Evolutionary conservation across 2,888 invertebrate genomes (phyloP).

Genomic region (Hyppa rectilinea): DNA sequence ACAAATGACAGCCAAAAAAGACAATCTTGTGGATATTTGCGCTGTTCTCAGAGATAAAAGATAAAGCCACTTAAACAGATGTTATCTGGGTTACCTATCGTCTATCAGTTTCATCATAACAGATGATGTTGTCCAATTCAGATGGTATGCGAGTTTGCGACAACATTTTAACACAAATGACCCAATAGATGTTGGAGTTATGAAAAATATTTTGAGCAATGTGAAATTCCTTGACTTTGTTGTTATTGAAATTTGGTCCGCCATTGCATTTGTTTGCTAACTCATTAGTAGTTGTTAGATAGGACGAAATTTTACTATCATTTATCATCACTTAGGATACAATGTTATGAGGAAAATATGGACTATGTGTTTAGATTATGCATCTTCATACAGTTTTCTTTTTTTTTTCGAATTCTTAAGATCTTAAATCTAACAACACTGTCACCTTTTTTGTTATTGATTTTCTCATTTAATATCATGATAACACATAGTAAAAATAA

Average conservation of each 20-base stretch:
- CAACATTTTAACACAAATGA: slow-evolving; percentile 41
- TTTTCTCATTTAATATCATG: background rate
- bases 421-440: background rate
- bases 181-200: slow-evolving; percentile 27
- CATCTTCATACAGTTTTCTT: background rate
- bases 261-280: slow-evolving; percentile 16
- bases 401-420: background rate
- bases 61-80: slow-evolving; percentile 29
- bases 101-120: slow-evolving; percentile 41
- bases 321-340: background rate
- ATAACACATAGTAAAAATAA: background rate
- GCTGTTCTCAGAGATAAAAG: slow-evolving; percentile 39
- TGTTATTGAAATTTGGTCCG: slow-evolving; percentile 16
- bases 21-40: slow-evolving; percentile 12
- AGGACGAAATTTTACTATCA: background rate
- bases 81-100: slow-evolving; percentile 48
- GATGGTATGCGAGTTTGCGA: slow-evolving; percentile 34
- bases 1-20: background rate
- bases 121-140: slow-evolving; percentile 48
- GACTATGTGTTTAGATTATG: too few relatives aligned
- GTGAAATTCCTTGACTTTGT: slow-evolving; percentile 20
- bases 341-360: background rate
- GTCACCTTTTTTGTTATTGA: background rate
- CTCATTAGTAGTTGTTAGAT: background rate
- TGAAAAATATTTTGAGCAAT: slow-evolving; percentile 25